A percentile compares a stretch with the other conserved stretches of the same genome.
These are phyloP conservation scores for Diglossa cyanea DNA, from an alignment of 2,797 vertebrate genomes.

Conservation along the genomic window DNA sequence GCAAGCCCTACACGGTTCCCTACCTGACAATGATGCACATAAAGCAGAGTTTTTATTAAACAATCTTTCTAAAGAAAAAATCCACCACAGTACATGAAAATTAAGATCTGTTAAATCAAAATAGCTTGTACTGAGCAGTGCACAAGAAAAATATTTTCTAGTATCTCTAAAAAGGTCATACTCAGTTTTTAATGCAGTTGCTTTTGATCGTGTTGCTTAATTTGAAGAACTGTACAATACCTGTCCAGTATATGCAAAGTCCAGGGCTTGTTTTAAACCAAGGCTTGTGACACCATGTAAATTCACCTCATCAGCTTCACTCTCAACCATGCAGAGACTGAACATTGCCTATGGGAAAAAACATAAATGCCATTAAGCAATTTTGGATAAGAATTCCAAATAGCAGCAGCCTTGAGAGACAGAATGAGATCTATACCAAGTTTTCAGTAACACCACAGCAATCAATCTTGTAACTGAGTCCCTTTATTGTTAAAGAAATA, in stretches of 20 bases:
- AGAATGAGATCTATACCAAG: not conserved
- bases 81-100: not conserved
- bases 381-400: not conserved
- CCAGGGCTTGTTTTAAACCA: constrained; percentile 93
- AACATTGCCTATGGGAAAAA: constrained; percentile 89
- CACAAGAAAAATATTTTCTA: not conserved
- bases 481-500: not conserved
- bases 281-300: constrained; percentile 93
- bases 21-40: not conserved
- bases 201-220: not conserved
- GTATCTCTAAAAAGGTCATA: not conserved
- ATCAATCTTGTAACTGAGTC: not conserved
- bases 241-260: constrained; percentile 97
- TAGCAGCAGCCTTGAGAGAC: not conserved
- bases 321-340: constrained; percentile 98
- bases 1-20: not conserved
- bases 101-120: not conserved
- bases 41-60: not conserved
- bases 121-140: not conserved
- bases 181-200: not conserved
- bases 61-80: not conserved
- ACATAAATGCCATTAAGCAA: not conserved
- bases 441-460: not conserved
- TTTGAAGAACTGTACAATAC: constrained; percentile 73
- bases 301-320: constrained; percentile 92